Conservation (phyloP, 2,113 vertebrate genomes). For the human region GRCh38 chr12:46819501-46820000, state of each 20-base stretch:
- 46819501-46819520: background rate
- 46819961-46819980: background rate
- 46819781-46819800: background rate
- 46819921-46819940: background rate
- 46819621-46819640: background rate
- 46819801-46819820: background rate
- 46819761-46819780: background rate
- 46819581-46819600: background rate
- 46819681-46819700: background rate
- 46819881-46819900: background rate
- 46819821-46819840: background rate
- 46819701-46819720: background rate
- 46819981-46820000: background rate
- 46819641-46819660: background rate
- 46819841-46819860: background rate
- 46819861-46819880: background rate
- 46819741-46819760: background rate
- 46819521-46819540: constrained; percentile 35
- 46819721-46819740: background rate
- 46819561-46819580: background rate
- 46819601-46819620: background rate
- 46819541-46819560: background rate
- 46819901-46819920: background rate
- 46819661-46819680: background rate
- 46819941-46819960: background rate